These are phyloP conservation scores for Catagonus wagneri DNA, from an alignment of 2,113 vertebrate species.

Conservation along the genomic window DNA sequence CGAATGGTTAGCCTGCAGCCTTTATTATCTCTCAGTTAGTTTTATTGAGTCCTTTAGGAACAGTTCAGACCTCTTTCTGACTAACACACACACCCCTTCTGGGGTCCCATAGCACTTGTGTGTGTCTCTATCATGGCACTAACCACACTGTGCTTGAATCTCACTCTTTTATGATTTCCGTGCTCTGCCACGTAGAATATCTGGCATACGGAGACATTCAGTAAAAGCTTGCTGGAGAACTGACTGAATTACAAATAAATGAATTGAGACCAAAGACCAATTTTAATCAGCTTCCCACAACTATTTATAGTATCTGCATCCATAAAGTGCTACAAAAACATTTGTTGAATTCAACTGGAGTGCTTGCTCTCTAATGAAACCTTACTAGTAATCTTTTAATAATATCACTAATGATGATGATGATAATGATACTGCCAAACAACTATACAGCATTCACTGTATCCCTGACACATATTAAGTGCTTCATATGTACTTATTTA, in stretches of 20 bases:
- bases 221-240: background rate
- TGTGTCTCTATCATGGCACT: background rate
- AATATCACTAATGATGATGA: background rate
- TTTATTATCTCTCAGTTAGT: background rate
- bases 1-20: background rate
- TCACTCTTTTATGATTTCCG: too few species aligned
- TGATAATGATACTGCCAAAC: background rate
- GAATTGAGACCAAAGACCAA: background rate
- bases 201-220: background rate
- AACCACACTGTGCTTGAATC: background rate
- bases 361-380: background rate
- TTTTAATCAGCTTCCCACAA: background rate
- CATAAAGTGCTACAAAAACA: background rate
- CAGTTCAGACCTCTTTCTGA: background rate
- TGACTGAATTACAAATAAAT: background rate
- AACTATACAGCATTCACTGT: background rate
- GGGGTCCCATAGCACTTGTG: background rate
- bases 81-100: fast-evolving
- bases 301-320: conserved; percentile 12
- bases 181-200: background rate
- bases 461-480: background rate
- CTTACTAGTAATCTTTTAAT: conserved; percentile 6
- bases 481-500: background rate
- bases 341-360: background rate
- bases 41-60: background rate